phyloP scores from a whole-genome alignment of 1,140 invertebrate species.

The Pectinophora gossypiella region DNA sequence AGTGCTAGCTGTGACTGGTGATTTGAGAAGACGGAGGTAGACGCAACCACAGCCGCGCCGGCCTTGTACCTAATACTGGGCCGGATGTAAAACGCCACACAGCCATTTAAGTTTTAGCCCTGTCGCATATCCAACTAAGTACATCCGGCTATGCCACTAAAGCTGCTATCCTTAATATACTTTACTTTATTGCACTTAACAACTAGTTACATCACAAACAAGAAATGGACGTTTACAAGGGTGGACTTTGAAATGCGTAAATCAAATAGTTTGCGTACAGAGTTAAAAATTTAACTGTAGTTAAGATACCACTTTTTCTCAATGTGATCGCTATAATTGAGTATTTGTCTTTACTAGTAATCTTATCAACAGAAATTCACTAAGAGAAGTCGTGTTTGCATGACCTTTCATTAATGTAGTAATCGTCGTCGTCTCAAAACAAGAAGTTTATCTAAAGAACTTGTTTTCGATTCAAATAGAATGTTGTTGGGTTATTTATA shows the following conservation, averaged over 20 bases:
- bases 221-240: too few species aligned
- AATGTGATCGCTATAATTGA: too few species aligned
- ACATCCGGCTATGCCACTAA: conserved; percentile 18
- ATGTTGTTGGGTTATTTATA: too few species aligned
- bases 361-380: background rate
- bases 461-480: background rate
- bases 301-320: too few species aligned
- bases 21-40: background rate
- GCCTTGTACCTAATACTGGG: background rate
- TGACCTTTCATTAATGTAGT: conserved; percentile 3
- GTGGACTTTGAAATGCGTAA: too few species aligned
- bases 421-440: background rate
- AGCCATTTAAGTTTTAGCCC: conserved; percentile 9
- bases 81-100: background rate
- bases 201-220: too few species aligned
- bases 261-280: too few species aligned
- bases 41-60: background rate
- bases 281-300: too few species aligned
- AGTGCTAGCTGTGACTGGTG: too few species aligned
- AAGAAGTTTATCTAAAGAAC: conserved; percentile 1
- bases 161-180: too few species aligned
- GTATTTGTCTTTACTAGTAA: background rate
- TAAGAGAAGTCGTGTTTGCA: background rate
- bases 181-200: too few species aligned
- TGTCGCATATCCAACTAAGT: background rate